phyloP scores from a whole-genome alignment of 2,888 invertebrate species.

The Aphelenchoides bicaudatus region DNA sequence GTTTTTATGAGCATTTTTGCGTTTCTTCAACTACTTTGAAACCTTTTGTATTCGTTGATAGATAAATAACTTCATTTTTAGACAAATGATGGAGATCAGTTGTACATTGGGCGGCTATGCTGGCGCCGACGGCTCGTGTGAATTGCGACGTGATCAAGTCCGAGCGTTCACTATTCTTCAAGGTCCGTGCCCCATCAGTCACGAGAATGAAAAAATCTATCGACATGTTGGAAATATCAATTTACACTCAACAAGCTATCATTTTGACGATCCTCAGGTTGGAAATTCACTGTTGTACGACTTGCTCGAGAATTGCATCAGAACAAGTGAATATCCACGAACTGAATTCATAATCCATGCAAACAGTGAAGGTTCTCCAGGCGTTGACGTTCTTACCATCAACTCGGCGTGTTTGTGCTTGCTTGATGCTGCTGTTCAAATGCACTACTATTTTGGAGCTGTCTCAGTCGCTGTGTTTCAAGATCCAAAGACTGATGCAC shows the following conservation, averaged over 20 bases:
- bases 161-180: conserved; percentile 14
- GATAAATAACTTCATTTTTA: too few species aligned
- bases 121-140: conserved; percentile 32
- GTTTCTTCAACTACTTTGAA: neutral
- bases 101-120: conserved; percentile 14
- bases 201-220: conserved; percentile 17
- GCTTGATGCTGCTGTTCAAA: conserved; percentile 28
- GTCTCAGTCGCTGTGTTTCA: conserved; percentile 22
- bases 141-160: conserved; percentile 13
- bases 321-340: conserved; percentile 24
- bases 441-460: conserved; percentile 27
- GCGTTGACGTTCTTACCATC: conserved; percentile 22
- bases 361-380: conserved; percentile 23
- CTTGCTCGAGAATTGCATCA: conserved; percentile 8
- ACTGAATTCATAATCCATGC: conserved; percentile 25
- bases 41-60: neutral
- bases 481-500: neutral
- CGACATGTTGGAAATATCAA: conserved; percentile 14
- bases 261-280: conserved; percentile 10
- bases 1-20: neutral
- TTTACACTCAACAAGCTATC: conserved; percentile 13
- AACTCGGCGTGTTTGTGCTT: conserved; percentile 30
- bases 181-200: conserved; percentile 11
- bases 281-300: conserved; percentile 12
- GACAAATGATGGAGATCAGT: neutral